Percentiles rank a stretch among this genome's conserved stretches.
These are phyloP conservation scores for Mesochorus sp. DNA, from an alignment of 2,888 invertebrate genomes.

Conservation along the genomic window DNA sequence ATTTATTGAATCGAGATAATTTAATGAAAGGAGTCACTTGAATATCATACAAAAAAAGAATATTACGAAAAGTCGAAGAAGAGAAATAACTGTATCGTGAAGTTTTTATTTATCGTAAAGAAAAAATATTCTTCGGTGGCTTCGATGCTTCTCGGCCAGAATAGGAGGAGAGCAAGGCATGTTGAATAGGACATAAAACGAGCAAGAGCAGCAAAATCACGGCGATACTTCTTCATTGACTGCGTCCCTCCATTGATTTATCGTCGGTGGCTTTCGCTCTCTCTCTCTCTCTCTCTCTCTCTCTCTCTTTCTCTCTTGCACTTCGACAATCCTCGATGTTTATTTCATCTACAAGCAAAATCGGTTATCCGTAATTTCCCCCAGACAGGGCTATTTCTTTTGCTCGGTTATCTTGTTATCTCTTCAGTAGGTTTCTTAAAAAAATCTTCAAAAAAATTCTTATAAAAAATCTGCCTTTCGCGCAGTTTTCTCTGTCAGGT, in stretches of 20 bases:
- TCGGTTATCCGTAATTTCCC: neutral
- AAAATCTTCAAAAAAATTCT: no score
- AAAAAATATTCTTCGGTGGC: neutral
- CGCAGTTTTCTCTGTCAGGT: neutral
- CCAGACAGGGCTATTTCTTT: neutral
- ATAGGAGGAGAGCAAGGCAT: neutral
- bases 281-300: neutral
- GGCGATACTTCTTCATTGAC: slow-evolving; percentile 23
- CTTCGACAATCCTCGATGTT: neutral
- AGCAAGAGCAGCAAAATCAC: slow-evolving; percentile 5
- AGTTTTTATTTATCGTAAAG: neutral
- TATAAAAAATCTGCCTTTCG: no score
- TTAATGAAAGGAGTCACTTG: neutral
- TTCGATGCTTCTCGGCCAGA: no score
- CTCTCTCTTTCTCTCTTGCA: neutral
- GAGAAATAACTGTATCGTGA: neutral
- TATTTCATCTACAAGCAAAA: slow-evolving; percentile 11
- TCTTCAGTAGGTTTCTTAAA: neutral
- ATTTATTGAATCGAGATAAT: slow-evolving; percentile 57
- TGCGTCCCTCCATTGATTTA: slow-evolving; percentile 27
- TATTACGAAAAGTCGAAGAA: neutral
- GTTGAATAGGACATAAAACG: neutral
- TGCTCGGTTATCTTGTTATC: no score
- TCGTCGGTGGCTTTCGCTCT: slow-evolving; percentile 1
- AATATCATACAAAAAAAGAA: neutral